Percentiles rank a stretch among this genome's conserved stretches.
phyloP scores from a whole-genome alignment of 2,113 vertebrate species.

The Grantiella picta region DNA sequence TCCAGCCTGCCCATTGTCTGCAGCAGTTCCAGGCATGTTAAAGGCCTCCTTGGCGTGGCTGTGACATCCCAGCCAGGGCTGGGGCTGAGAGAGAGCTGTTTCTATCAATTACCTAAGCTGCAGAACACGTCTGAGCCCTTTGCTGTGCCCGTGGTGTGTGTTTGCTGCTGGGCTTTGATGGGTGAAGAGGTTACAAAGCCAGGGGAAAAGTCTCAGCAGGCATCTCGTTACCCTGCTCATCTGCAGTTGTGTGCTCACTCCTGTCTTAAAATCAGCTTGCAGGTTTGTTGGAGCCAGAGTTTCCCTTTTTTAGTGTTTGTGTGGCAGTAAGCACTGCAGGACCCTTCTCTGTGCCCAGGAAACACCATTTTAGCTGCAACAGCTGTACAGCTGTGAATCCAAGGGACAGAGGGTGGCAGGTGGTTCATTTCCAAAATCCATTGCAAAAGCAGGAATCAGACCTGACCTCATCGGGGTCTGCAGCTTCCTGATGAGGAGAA shows the following conservation, averaged over 20 bases:
- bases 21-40: not conserved
- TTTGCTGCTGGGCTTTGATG: not conserved
- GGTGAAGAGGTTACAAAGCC: not conserved
- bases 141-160: not conserved
- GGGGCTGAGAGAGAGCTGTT: not conserved
- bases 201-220: not conserved
- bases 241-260: not conserved
- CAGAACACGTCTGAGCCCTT: accelerated
- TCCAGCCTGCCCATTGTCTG: not conserved
- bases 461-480: not conserved
- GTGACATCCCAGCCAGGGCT: not conserved
- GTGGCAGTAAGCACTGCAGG: accelerated
- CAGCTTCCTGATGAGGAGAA: not conserved
- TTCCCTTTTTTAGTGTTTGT: not conserved
- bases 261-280: not conserved
- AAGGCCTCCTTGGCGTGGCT: not conserved
- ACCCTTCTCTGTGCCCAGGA: accelerated
- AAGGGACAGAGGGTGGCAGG: not conserved
- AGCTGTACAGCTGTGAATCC: not conserved
- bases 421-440: not conserved
- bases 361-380: not conserved
- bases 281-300: not conserved
- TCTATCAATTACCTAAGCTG: not conserved
- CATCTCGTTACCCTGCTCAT: not conserved
- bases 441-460: not conserved